Percentiles rank a stretch among this genome's conserved stretches.
These are phyloP conservation scores for Sthenelais limicola DNA, from an alignment of 2,888 invertebrate species.

Conservation along the genomic window DNA sequence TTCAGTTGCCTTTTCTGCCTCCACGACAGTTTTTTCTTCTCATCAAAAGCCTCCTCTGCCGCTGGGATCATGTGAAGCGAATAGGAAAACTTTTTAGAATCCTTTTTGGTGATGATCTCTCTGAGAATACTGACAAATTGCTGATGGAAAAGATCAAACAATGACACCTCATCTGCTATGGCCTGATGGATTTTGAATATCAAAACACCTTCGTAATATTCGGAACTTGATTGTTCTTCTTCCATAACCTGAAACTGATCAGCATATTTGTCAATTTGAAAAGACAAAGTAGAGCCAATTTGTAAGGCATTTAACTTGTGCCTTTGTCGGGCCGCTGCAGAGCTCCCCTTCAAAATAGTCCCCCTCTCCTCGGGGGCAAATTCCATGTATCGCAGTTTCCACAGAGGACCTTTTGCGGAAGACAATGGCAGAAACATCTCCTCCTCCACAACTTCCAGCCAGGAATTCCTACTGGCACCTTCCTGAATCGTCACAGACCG, in stretches of 20 bases:
- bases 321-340: too few relatives aligned
- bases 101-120: neutral
- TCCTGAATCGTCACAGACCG: neutral
- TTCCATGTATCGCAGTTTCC: slow-evolving; percentile 14
- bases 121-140: neutral
- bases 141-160: neutral
- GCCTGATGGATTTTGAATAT: slow-evolving; percentile 23
- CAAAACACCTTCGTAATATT: slow-evolving; percentile 11
- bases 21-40: neutral
- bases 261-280: neutral
- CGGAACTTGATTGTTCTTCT: too few relatives aligned
- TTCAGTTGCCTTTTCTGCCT: neutral
- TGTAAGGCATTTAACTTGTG: too few relatives aligned
- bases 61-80: neutral
- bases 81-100: neutral
- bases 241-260: neutral
- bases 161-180: slow-evolving; percentile 6
- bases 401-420: neutral
- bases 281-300: too few relatives aligned
- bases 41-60: neutral
- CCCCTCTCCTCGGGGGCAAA: neutral
- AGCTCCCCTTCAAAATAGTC: too few relatives aligned
- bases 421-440: neutral
- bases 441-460: slow-evolving; percentile 9
- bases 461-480: neutral